These are phyloP conservation scores for Drosophila teissieri DNA, from an alignment of 1,140 invertebrate species.

Conservation along the genomic window DNA sequence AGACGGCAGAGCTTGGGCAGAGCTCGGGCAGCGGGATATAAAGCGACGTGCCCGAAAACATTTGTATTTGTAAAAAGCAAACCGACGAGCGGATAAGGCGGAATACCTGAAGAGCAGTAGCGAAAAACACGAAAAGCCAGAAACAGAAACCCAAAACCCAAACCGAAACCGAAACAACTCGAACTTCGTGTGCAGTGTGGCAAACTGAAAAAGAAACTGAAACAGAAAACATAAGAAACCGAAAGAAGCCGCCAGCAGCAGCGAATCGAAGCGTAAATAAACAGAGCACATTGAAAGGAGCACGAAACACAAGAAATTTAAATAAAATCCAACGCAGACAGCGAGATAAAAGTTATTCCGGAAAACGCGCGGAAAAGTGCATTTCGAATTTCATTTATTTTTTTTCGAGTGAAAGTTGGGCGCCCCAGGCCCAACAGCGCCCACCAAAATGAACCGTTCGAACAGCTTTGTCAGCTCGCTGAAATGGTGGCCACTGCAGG, in stretches of 20 bases:
- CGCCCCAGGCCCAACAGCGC: conserved; percentile 32
- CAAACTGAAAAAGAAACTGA: conserved; percentile 5
- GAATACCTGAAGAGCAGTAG: conserved; percentile 39
- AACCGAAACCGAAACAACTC: conserved; percentile 2
- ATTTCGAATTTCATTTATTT: conserved; percentile 26
- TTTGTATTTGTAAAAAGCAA: conserved; percentile 11
- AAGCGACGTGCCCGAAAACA: conserved; percentile 1
- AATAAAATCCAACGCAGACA: not conserved
- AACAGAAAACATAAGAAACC: conserved; percentile 21
- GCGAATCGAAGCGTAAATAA: conserved; percentile 26
- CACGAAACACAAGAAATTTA: not conserved
- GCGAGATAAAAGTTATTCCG: not conserved
- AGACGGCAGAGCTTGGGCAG: not conserved
- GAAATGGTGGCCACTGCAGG: conserved; percentile 83
- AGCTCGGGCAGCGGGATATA: conserved; percentile 5
- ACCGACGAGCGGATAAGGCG: conserved; percentile 43
- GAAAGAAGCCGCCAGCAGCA: conserved; percentile 6
- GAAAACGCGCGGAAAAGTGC: conserved; percentile 55
- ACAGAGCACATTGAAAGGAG: conserved; percentile 20
- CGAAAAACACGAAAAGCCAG: conserved; percentile 46
- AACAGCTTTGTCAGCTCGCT: conserved; percentile 82
- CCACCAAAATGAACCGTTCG: conserved; percentile 80
- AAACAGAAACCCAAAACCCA: conserved; percentile 5
- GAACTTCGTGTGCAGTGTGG: conserved; percentile 23
- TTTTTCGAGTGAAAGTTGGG: conserved; percentile 55